A percentile compares a stretch with the other conserved stretches of the same genome.
These are phyloP conservation scores for Tholera decimalis DNA, from an alignment of 2,888 invertebrate genomes.

Conservation along the genomic window DNA sequence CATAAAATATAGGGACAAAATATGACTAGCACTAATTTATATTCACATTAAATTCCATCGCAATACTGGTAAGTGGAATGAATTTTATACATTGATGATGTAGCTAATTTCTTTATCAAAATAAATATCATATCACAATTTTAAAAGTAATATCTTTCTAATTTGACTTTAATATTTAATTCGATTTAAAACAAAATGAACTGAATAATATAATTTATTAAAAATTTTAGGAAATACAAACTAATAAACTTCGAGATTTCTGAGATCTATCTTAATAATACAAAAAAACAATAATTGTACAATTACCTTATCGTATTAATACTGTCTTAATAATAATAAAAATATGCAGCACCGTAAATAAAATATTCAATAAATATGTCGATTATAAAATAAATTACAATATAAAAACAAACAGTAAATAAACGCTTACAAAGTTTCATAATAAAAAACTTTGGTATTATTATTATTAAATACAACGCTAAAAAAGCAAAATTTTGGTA, in stretches of 20 bases:
- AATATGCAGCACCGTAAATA: slow-evolving; percentile 64
- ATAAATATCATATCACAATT: slow-evolving; percentile 70
- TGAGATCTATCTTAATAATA: slow-evolving; percentile 68
- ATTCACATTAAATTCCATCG: slow-evolving; percentile 71
- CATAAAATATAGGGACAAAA: slow-evolving; percentile 72
- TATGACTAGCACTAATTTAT: slow-evolving; percentile 78
- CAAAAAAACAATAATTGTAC: slow-evolving; percentile 68
- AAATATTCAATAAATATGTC: slow-evolving; percentile 40
- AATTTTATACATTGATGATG: slow-evolving; percentile 63
- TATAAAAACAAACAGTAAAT: slow-evolving; percentile 30
- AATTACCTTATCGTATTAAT: slow-evolving; percentile 75
- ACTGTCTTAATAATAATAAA: slow-evolving; percentile 74
- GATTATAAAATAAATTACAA: slow-evolving; percentile 31
- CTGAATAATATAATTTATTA: slow-evolving; percentile 50
- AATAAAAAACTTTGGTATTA: slow-evolving; percentile 54
- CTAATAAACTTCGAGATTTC: slow-evolving; percentile 53
- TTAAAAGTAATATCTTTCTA: slow-evolving; percentile 57
- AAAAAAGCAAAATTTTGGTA: slow-evolving; percentile 36
- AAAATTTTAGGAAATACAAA: slow-evolving; percentile 51
- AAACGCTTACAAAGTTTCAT: slow-evolving; percentile 28
- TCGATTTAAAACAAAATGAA: slow-evolving; percentile 53
- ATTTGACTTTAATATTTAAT: slow-evolving; percentile 55
- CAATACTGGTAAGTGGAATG: slow-evolving; percentile 68
- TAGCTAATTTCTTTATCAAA: slow-evolving; percentile 57
- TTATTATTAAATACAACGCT: slow-evolving; percentile 42